These are phyloP conservation scores for Labroides dimidiatus DNA, from an alignment of 2,797 vertebrate species.

Conservation along the genomic window DNA sequence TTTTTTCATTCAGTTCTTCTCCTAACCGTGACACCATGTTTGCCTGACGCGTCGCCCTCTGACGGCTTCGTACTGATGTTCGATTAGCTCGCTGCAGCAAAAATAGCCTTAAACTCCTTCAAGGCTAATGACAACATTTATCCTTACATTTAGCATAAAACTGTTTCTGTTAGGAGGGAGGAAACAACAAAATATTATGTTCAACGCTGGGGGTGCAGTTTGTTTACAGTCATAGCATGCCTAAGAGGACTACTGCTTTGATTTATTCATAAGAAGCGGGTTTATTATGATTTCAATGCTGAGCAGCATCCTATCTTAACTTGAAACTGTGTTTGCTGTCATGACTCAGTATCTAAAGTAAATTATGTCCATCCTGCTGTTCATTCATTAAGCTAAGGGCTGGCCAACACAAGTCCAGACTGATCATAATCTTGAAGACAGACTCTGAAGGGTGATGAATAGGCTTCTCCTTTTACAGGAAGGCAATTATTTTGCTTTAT, in stretches of 20 bases:
- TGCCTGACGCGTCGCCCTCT: slow-evolving; percentile 53
- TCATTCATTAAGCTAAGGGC: slow-evolving; percentile 22
- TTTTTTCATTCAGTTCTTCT: neutral
- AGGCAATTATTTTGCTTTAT: too few species aligned
- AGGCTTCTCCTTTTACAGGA: too few species aligned
- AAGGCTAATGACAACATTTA: neutral
- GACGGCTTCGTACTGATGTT: slow-evolving; percentile 39
- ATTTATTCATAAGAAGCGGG: slow-evolving; percentile 12
- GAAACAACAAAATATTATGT: neutral
- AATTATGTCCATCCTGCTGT: slow-evolving; percentile 33
- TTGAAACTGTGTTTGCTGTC: slow-evolving; percentile 32
- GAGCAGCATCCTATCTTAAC: slow-evolving; percentile 17
- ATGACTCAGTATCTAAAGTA: slow-evolving; percentile 43
- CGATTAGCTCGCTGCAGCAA: slow-evolving; percentile 45
- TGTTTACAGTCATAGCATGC: slow-evolving; percentile 48
- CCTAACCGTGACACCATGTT: slow-evolving; percentile 30
- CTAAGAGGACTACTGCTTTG: neutral
- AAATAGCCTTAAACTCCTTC: slow-evolving; percentile 27
- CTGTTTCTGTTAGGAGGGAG: neutral
- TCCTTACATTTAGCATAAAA: neutral
- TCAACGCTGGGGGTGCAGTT: slow-evolving; percentile 19
- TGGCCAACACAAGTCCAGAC: slow-evolving; percentile 9
- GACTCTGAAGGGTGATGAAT: neutral
- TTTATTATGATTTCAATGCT: slow-evolving; percentile 32
- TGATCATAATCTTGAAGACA: slow-evolving; percentile 6